Base-by-base conservation (phyloP, 2,113 vertebrate genomes). In the Drymodes brunneopygia region DNA sequence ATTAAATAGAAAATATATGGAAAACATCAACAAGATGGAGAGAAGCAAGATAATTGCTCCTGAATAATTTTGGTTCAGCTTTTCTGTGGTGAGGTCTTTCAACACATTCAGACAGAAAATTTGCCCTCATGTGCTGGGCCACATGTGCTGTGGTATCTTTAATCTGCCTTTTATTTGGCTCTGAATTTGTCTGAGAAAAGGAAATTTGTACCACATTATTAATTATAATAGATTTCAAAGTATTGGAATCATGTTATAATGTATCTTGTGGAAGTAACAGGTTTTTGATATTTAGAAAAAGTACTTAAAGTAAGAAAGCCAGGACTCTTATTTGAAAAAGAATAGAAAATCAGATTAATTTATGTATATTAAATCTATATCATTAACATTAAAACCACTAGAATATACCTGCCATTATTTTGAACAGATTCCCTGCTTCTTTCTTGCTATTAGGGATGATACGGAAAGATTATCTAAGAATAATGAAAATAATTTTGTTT, bases 41-140 rank as follows among this genome's bases (percentile, higher is more conserved):
- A 82, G 15, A 21, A 75, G 18, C 31, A 75, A 64, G 38, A 12
- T 9, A 65, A 12, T 44, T 8, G 1, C 27, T 53, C 10, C 19
- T 79, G 57, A 78, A 56, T 44, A 89, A 53, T 77, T 77, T n/a
- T 69, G 12, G 15, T 80, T 72, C 86, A 73, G 8, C 11, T 77
- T 61, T 45, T 88, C 11, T 83, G 9, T 29, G 38, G 23, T 73
- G 27, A 72, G 6, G n/a, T 36, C 24, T 82, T 90, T 80, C 40
- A 77, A 42, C 4, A 31, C 11, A 47, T 18, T 16, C 29, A 88
- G 78, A 42, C 25, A 77, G 42, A 71, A 89, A 67, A 64, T 51
- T 81, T 0, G 0, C 4, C 40, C 10, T 92, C 3, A 0, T 60
- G 14, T 42, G 12, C 36, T 44, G 50, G 11, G 29, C 42, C 78